Base-by-base conservation (phyloP, 2,113 vertebrate species). In the Suncus etruscus region DNA sequence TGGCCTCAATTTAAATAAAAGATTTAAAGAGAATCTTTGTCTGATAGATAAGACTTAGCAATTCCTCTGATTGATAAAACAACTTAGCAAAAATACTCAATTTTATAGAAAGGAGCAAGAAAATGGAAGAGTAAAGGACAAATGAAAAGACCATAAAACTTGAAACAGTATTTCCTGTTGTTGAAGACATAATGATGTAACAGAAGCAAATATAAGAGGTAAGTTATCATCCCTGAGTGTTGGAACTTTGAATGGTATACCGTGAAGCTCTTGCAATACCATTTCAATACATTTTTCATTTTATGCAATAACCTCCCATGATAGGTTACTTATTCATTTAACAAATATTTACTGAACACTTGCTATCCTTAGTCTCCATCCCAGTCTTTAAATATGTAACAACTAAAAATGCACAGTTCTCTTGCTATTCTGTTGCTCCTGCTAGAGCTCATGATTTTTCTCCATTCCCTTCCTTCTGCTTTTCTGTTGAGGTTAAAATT, bases 251-350 rank as follows among this genome's bases (percentile, higher is more conserved):
- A 6, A 25, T 83, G 22, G 29, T 65, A 22, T 61, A 39, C 51
- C 10, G 58, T 61, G 18, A n/a, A n/a, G 47, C 7, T 8, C 76
- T 14, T 81, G 16, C 14, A 90, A 79, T 84, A 70, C 20, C 24
- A 91, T 75, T 77, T 87, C 48, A 3, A 61, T 87, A 7, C 39
- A 79, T 78, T 86, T 92, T 94, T 25, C 3, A 66, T 79, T 47
- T 83, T 86, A 79, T 70, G 0, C 29, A 70, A 47, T 78, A 29
- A n/a, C 65, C 11, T 2, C 82, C 16, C 73, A 54, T 76, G 73
- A 77, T 83, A 63, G 87, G 12, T 77, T 18, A 91, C 39, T 80
- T 10, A 77, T 63, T 58, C 29, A 87, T 25, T 81, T n/a, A 70
- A n/a, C 12, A 90, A 63, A 83, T 83, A 78, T 51, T 77, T 83